Conservation (phyloP, 23 tunicate genomes). For the Styela clava region DNA sequence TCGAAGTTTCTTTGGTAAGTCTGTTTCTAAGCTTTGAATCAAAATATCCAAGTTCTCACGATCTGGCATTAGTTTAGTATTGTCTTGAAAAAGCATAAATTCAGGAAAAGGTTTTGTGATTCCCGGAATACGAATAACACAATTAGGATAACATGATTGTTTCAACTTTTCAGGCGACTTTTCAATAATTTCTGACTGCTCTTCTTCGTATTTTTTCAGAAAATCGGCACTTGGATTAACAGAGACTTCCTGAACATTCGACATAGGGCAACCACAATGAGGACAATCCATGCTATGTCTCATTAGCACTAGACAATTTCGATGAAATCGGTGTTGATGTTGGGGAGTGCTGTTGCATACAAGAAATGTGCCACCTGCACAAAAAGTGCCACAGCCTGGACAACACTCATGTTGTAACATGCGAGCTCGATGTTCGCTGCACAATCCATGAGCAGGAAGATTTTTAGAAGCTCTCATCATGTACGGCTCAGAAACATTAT, state of each 20-base stretch:
- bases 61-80: not conserved
- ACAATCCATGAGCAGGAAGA: conserved; percentile 62
- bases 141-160: not conserved
- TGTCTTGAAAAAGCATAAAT: not conserved
- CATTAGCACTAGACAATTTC: conserved; percentile 65
- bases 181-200: not conserved
- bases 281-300: conserved; percentile 59
- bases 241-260: conserved; percentile 49
- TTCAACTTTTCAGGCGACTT: conserved; percentile 5
- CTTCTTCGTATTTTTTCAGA: conserved; percentile 18
- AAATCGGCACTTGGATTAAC: conserved; percentile 39
- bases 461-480: conserved; percentile 82
- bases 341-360: conserved; percentile 54
- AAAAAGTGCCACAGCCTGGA: conserved; percentile 90
- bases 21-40: not conserved
- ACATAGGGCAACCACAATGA: conserved; percentile 63
- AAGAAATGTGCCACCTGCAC: conserved; percentile 61
- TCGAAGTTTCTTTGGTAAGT: conserved; percentile 34
- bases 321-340: conserved; percentile 81
- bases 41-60: not conserved
- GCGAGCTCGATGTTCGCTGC: conserved; percentile 66
- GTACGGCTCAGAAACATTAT: conserved; percentile 35
- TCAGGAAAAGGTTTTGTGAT: conserved; percentile 16
- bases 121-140: conserved; percentile 15
- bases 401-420: conserved; percentile 88